Percentiles rank a stretch among this genome's conserved stretches.
Evolutionary conservation across 1,140 invertebrate genomes (phyloP).

Genomic region (Drosophila biarmipes): DNA sequence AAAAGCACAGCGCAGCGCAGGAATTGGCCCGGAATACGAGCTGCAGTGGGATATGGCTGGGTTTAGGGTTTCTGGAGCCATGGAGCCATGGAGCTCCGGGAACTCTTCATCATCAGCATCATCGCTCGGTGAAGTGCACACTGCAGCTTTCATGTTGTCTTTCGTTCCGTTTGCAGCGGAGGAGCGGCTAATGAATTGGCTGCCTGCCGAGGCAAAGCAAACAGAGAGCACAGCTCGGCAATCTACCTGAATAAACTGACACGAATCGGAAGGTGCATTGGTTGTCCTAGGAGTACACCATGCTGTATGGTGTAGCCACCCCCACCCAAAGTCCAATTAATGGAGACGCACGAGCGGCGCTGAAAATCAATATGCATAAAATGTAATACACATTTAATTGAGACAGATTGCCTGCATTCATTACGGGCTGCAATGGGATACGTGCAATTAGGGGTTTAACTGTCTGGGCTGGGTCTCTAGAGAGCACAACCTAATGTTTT

Average conservation of each 20-base stretch:
- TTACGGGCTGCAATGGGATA: not conserved
- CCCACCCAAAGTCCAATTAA: slow-evolving; percentile 26
- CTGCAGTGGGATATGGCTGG: slow-evolving; percentile 1
- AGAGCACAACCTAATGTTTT: no score
- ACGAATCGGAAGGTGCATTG: slow-evolving; percentile 34
- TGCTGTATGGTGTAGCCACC: not conserved
- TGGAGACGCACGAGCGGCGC: slow-evolving; percentile 10
- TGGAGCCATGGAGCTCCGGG: no score
- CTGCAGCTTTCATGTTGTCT: slow-evolving; percentile 27
- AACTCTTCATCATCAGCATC: slow-evolving; percentile 30
- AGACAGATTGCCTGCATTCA: slow-evolving; percentile 55
- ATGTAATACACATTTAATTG: slow-evolving; percentile 67
- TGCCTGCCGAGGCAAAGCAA: slow-evolving; percentile 42
- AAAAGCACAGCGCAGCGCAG: slow-evolving; percentile 57
- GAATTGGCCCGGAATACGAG: slow-evolving; percentile 20
- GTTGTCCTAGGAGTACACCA: slow-evolving; percentile 8
- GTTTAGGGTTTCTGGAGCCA: not conserved
- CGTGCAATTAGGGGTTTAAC: slow-evolving; percentile 16
- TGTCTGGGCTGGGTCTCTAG: no score
- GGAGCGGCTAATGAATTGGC: slow-evolving; percentile 35
- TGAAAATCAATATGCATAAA: slow-evolving; percentile 75
- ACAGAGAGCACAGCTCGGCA: slow-evolving; percentile 24
- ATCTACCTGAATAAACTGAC: slow-evolving; percentile 38
- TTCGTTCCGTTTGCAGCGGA: slow-evolving; percentile 10
- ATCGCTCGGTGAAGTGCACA: slow-evolving; percentile 14